Percentiles rank a stretch among this genome's conserved stretches.
phyloP scores from a whole-genome alignment of 1,140 invertebrate genomes.

The Drosophila funebris region DNA sequence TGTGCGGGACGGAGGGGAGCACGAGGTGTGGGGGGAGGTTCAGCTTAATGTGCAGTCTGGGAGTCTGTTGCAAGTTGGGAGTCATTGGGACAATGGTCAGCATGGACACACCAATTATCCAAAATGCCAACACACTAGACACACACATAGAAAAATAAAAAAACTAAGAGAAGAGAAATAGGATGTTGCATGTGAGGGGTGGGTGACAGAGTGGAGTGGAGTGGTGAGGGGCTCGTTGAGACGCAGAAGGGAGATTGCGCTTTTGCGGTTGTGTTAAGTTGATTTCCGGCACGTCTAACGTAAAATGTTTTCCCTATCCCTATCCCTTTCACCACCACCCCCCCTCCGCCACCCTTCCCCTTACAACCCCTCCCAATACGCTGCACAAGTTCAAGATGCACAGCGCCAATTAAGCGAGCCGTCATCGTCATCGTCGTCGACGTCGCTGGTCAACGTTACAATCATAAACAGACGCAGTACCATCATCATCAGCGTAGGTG shows the following conservation, averaged over 20 bases:
- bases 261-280: slow-evolving; percentile 77
- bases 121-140: slow-evolving; percentile 53
- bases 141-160: slow-evolving; percentile 2
- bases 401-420: slow-evolving; percentile 62
- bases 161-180: neutral
- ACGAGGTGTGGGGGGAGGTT: slow-evolving; percentile 5
- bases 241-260: slow-evolving; percentile 61
- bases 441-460: slow-evolving; percentile 31
- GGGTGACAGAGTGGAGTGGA: neutral
- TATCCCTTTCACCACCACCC: neutral
- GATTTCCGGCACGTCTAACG: slow-evolving; percentile 71
- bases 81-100: slow-evolving; percentile 19
- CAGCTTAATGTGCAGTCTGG: slow-evolving; percentile 65
- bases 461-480: slow-evolving; percentile 62
- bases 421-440: slow-evolving; percentile 10
- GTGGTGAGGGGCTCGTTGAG: neutral
- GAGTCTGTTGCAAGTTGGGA: slow-evolving; percentile 15
- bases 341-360: too few relatives aligned
- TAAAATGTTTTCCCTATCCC: neutral
- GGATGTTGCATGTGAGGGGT: neutral
- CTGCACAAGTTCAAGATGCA: slow-evolving; percentile 48
- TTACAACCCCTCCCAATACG: neutral
- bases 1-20: neutral
- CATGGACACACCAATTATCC: slow-evolving; percentile 66
- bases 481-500: slow-evolving; percentile 34